phyloP scores from a whole-genome alignment of 53 echinoderm and acorn worm genomes.

The Echinometra lucunter region DNA sequence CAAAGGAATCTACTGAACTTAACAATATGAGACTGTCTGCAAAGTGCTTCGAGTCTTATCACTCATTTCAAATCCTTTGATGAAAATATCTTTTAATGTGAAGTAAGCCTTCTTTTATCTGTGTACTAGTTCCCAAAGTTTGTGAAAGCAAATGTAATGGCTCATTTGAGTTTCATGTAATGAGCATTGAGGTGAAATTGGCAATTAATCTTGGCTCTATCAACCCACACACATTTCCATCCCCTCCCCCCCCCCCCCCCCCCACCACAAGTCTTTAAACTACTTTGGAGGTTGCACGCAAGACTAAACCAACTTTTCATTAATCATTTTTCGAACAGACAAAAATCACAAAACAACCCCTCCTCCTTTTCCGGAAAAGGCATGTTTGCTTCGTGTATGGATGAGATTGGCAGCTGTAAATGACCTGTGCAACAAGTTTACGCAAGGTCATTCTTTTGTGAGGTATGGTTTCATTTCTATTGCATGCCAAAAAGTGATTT shows the following conservation, averaged over 20 bases:
- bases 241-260: neutral
- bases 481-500: constrained; percentile 45
- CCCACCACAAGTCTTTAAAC: neutral
- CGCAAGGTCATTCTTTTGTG: constrained; percentile 57
- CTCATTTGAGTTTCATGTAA: constrained; percentile 64
- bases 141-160: constrained; percentile 58
- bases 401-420: constrained; percentile 54
- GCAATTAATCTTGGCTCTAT: constrained; percentile 57
- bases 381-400: constrained; percentile 26
- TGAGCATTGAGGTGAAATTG: constrained; percentile 58
- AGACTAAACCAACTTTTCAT: constrained; percentile 29
- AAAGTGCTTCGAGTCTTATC: neutral
- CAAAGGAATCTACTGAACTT: neutral
- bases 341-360: constrained; percentile 25
- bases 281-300: constrained; percentile 50
- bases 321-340: constrained; percentile 57
- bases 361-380: constrained; percentile 48
- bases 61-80: constrained; percentile 24
- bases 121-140: constrained; percentile 51
- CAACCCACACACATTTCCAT: constrained; percentile 26
- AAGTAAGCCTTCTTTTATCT: neutral
- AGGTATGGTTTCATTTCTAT: neutral
- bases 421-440: constrained; percentile 60
- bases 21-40: neutral
- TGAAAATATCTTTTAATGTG: constrained; percentile 2